Evolutionary conservation across 2,888 invertebrate species (phyloP), one percentile per base, ranked within the genome.

Genomic region (Ennomos quercinarius): DNA sequence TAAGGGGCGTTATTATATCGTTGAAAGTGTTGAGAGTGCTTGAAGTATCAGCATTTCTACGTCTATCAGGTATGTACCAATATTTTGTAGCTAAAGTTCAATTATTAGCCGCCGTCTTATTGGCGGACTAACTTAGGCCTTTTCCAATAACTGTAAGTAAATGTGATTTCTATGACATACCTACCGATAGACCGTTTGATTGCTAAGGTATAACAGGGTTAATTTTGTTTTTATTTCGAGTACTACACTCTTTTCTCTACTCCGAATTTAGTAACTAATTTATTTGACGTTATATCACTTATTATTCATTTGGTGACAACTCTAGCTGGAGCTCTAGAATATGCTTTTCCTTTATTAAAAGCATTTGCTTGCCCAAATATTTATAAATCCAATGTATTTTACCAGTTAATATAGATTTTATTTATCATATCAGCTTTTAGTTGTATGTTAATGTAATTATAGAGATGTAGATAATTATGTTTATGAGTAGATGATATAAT

Each of bases 381-480:
- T 82, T 75, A 71, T 81, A 80, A 75, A 77, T 74, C 68, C 74
- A 79, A 76, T 71, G 71, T 80, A 83, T 81, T 82, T 86, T 83
- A 87, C 86, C 84, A 86, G 69, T 86, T 82, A 81, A 81, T 79
- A 84, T 85, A 86, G 83, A 86, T 85, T 87, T 89, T 89, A 90
- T 91, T 90, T 90, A 89, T 89, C 82, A 81, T 86, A 87, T 86
- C 83, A 81, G 77, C 78, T 83, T 83, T 86, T 85, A 87, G 80
- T 85, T 89, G 77, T 86, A 84, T 79, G 74, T 79, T 80, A 78
- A 69, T 81, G 76, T 72, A 73, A 78, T 64, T 77, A 76, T 73
- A 66, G 77, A 70, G 64, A 67, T 85, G 85, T 86, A 85, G 83
- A 85, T 84, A 84, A 71, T 82, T 80, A 74, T 71, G 73, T 80